Percentiles rank a stretch among this genome's conserved stretches.
These are phyloP conservation scores for Xiphorhynchus elegans DNA, from an alignment of 2,113 vertebrate genomes.

Conservation along the genomic window DNA sequence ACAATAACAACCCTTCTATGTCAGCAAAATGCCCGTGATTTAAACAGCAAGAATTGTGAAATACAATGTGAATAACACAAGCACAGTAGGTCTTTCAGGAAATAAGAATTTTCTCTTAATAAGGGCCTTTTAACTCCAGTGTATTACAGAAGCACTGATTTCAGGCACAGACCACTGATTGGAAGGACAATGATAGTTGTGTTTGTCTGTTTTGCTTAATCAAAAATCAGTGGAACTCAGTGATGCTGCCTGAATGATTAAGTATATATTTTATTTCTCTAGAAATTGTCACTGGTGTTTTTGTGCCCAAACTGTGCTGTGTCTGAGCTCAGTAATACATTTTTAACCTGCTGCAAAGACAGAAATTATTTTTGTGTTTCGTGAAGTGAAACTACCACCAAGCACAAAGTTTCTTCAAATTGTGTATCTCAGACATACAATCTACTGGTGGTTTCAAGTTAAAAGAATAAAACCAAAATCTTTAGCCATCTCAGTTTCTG, in stretches of 20 bases:
- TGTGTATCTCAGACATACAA: not conserved
- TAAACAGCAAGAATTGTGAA: not conserved
- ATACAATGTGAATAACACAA: not conserved
- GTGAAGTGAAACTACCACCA: not conserved
- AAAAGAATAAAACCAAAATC: not conserved
- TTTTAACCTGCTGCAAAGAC: not conserved
- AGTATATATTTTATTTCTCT: constrained; percentile 1
- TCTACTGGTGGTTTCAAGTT: not conserved
- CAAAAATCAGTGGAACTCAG: constrained; percentile 14
- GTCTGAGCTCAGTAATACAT: not conserved
- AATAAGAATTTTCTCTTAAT: constrained; percentile 27
- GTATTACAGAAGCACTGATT: constrained; percentile 18
- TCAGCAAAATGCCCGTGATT: not conserved
- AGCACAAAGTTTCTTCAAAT: not conserved
- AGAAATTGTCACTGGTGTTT: not conserved
- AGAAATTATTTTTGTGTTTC: not conserved
- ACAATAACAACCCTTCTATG: not conserved
- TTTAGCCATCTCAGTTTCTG: not conserved
- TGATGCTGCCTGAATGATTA: not conserved
- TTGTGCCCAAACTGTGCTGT: not conserved
- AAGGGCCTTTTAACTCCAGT: not conserved
- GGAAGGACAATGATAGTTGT: constrained; percentile 19
- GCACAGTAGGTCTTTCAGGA: not conserved
- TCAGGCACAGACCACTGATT: not conserved
- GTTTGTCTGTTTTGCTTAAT: constrained; percentile 34